Conservation (phyloP, 2,113 vertebrate species). For the Hoplias malabaricus region DNA sequence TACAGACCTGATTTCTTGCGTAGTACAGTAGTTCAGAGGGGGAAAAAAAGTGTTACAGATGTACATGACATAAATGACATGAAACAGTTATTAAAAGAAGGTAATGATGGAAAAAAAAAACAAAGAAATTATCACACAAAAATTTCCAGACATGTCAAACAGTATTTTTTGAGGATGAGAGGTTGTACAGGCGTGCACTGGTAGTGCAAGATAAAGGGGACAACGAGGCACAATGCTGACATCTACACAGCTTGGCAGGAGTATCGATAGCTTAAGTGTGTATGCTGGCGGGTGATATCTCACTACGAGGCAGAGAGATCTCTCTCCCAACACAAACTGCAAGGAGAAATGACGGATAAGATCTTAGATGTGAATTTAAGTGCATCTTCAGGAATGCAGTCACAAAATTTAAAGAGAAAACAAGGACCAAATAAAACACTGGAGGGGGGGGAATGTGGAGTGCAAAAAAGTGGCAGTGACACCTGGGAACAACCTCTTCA, state of each 20-base stretch:
- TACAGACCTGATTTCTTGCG: constrained; percentile 37
- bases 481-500: constrained; percentile 43
- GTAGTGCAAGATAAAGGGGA: constrained; percentile 32
- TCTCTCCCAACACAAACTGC: not conserved
- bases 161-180: constrained; percentile 30
- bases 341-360: not conserved
- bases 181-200: constrained; percentile 38
- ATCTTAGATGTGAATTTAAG: not conserved
- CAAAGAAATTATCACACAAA: not conserved
- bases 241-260: constrained; percentile 13
- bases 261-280: not conserved
- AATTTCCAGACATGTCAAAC: not conserved
- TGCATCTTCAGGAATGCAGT: not conserved
- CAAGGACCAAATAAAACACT: not conserved
- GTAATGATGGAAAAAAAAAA: not conserved
- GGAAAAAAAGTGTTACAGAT: not conserved
- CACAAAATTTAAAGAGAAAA: not conserved
- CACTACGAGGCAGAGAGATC: not conserved
- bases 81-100: too few species aligned
- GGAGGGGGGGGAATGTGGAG: too few species aligned
- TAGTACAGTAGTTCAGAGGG: constrained; percentile 27
- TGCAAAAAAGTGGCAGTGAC: constrained; percentile 45
- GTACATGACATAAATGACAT: not conserved
- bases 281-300: not conserved
- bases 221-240: not conserved